phyloP scores from a whole-genome alignment of 2,797 vertebrate genomes.

The Diplodus sargus region DNA sequence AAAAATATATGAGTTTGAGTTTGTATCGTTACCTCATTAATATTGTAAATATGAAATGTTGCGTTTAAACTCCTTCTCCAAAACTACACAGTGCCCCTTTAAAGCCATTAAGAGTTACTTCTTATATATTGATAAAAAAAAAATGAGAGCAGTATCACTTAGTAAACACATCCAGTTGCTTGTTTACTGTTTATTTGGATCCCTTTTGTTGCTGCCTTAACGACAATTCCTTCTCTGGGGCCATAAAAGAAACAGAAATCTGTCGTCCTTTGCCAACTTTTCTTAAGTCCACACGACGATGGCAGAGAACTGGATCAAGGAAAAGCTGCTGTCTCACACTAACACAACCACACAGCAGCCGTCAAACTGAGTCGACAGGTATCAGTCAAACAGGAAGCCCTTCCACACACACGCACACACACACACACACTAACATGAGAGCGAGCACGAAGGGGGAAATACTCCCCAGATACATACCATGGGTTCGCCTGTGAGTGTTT shows the following conservation, averaged over 20 bases:
- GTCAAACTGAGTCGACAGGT: slow-evolving; percentile 13
- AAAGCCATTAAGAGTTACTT: neutral
- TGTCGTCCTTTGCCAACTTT: slow-evolving; percentile 41
- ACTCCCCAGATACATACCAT: slow-evolving; percentile 82
- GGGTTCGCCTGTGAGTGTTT: slow-evolving; percentile 62
- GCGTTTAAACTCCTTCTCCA: no score
- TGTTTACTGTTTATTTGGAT: slow-evolving; percentile 38
- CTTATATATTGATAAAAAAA: slow-evolving; percentile 9
- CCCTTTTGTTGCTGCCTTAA: slow-evolving; percentile 20
- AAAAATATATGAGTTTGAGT: no score
- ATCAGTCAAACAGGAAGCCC: slow-evolving; percentile 64
- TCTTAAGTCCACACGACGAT: neutral
- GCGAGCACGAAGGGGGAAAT: slow-evolving; percentile 41
- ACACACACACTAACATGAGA: slow-evolving; percentile 40
- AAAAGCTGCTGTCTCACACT: slow-evolving; percentile 7
- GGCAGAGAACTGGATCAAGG: neutral
- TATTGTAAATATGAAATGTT: no score
- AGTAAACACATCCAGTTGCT: neutral
- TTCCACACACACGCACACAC: slow-evolving; percentile 15
- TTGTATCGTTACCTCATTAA: no score
- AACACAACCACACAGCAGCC: neutral
- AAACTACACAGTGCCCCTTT: no score
- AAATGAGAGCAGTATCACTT: neutral
- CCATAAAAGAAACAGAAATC: slow-evolving; percentile 9
- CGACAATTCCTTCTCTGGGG: neutral